Evolutionary conservation across 2,888 invertebrate species (phyloP), one percentile per base, ranked within the genome.

Genomic region (Ceraclea dissimilis): DNA sequence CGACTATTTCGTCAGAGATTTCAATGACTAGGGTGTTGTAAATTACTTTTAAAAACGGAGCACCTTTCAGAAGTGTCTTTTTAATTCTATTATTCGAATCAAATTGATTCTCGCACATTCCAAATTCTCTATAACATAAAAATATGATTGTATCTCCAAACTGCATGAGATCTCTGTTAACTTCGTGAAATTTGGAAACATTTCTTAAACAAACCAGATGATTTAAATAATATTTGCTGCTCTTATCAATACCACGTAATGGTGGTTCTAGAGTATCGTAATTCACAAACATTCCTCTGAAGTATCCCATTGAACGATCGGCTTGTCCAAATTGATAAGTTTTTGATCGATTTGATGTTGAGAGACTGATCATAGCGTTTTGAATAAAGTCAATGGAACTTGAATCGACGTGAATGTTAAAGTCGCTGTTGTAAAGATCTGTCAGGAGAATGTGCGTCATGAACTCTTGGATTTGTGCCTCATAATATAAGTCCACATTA

Each of bases 171-270:
- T 49, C 13, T 49, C 11, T 39, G 26, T 26, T 21, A 2, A 49
- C 16, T 1, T 49, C n/a, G 13, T 54, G 49, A 19, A 54, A 49
- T 18, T 8, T 8, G 1, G 39, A 13, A 5, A 49, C 39, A 8
- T 54, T 11, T 22, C 13, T 49, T 13, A 54, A n/a, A 49, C 2
- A 48, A 21, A 54, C 21, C 6, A 54, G n/a, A 8, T 54, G 54
- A 8, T 49, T 22, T 10, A 18, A 22, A 18, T n/a, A 49, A n/a
- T 47, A 47, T 19, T 33, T 34, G 13, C 18, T 10, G 6, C 16
- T 10, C 6, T 19, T 21, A 44, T 1, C 10, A 1, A 31, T 6
- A 18, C 16, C 19, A 8, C 26, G 11, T 18, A 47, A 47, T 10
- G 34, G 19, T 11, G 1, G 20, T n/a, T 34, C 2, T 6, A 47